Conservation (phyloP, 1,140 invertebrate species). For the Bradynema listronoti region DNA sequence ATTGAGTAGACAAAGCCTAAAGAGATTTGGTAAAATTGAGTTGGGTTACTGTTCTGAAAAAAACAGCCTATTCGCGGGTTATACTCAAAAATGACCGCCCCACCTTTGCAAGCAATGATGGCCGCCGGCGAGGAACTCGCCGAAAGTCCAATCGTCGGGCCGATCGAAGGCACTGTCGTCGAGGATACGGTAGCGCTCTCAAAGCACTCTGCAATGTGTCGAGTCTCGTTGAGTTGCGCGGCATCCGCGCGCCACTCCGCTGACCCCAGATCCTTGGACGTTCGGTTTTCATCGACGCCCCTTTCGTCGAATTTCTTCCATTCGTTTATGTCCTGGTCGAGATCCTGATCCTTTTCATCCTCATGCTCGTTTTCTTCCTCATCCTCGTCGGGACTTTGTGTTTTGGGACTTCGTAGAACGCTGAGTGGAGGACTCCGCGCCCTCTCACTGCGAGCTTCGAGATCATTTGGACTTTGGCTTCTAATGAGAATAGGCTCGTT, state of each 20-base stretch:
- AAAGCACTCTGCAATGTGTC: too few species aligned
- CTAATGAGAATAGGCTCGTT: too few species aligned
- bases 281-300: too few species aligned
- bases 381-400: not conserved
- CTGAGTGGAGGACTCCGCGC: too few species aligned
- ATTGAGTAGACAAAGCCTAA: conserved; percentile 35
- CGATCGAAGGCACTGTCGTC: not conserved
- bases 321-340: not conserved
- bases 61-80: not conserved
- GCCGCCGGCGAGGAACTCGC: too few species aligned
- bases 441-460: not conserved
- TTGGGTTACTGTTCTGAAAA: not conserved
- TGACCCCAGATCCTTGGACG: too few species aligned
- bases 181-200: too few species aligned
- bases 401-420: too few species aligned
- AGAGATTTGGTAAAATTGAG: not conserved
- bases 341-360: not conserved
- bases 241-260: too few species aligned
- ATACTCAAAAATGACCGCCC: not conserved
- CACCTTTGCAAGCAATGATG: not conserved
- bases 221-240: too few species aligned
- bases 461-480: not conserved
- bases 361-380: conserved; percentile 19
- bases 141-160: not conserved
- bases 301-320: too few species aligned